These are phyloP conservation scores for Stenotaenia linearis DNA, from an alignment of 2,888 invertebrate species.

Conservation along the genomic window DNA sequence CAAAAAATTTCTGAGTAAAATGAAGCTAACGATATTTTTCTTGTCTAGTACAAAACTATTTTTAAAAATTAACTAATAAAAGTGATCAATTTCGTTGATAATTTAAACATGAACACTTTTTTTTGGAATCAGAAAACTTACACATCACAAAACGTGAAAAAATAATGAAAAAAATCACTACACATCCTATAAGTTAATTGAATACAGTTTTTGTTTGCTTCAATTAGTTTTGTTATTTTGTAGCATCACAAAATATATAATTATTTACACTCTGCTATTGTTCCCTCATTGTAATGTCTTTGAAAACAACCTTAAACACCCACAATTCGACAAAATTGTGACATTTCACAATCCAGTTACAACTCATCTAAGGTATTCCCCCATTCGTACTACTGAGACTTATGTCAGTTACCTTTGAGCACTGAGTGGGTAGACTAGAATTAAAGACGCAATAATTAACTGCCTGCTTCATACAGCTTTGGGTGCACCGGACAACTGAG, in stretches of 20 bases:
- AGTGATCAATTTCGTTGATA: not conserved
- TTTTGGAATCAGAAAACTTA: not conserved
- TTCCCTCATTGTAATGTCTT: not conserved
- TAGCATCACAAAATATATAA: not conserved
- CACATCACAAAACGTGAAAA: not conserved
- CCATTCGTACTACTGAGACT: not conserved
- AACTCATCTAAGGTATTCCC: not conserved
- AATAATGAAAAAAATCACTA: not conserved
- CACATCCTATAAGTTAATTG: not conserved
- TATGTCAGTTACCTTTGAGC: not conserved
- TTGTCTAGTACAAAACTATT: not conserved
- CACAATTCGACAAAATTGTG: not conserved
- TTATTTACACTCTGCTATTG: not conserved
- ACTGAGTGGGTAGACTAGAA: not conserved
- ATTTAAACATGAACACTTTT: not conserved
- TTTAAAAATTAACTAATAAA: not conserved
- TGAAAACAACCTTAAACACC: not conserved
- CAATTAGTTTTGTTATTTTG: not conserved
- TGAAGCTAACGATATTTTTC: not conserved
- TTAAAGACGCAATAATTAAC: not conserved
- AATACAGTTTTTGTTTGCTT: not conserved
- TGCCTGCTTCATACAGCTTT: not conserved
- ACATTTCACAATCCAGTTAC: not conserved
- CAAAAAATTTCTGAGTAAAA: not conserved
- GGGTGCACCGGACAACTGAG: not conserved